phyloP scores from a whole-genome alignment of 2,113 vertebrate species.

The Ardeotis arabs region DNA sequence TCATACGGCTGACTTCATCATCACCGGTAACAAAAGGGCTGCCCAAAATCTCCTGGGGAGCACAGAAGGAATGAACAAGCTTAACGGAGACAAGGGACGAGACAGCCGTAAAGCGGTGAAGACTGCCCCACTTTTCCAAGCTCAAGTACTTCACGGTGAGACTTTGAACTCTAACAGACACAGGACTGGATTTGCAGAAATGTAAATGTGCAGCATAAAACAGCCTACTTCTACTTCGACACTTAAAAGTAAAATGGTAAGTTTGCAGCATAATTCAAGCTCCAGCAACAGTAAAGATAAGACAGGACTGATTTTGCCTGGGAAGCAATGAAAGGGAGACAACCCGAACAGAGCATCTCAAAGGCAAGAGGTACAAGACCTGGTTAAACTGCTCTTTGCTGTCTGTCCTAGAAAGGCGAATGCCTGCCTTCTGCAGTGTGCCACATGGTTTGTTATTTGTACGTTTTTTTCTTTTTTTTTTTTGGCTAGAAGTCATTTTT shows the following conservation, averaged over 20 bases:
- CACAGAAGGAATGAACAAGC: neutral
- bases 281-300: neutral
- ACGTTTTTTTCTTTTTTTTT: neutral
- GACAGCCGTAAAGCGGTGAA: neutral
- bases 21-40: neutral
- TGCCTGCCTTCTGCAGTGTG: neutral
- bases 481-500: neutral
- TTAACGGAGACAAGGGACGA: neutral
- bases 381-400: neutral
- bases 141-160: neutral
- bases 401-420: neutral
- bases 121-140: slow-evolving; percentile 16
- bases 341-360: neutral
- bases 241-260: neutral
- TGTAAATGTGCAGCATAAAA: neutral
- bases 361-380: neutral
- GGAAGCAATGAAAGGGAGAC: neutral
- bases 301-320: neutral
- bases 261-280: neutral
- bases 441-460: neutral
- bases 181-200: neutral
- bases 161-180: slow-evolving; percentile 25
- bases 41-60: neutral
- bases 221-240: neutral
- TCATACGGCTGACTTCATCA: neutral